A percentile compares a stretch with the other conserved stretches of the same genome.
Conservation (phyloP, 53 echinoderm and acorn worm genomes). For the Holothuria scabra region DNA sequence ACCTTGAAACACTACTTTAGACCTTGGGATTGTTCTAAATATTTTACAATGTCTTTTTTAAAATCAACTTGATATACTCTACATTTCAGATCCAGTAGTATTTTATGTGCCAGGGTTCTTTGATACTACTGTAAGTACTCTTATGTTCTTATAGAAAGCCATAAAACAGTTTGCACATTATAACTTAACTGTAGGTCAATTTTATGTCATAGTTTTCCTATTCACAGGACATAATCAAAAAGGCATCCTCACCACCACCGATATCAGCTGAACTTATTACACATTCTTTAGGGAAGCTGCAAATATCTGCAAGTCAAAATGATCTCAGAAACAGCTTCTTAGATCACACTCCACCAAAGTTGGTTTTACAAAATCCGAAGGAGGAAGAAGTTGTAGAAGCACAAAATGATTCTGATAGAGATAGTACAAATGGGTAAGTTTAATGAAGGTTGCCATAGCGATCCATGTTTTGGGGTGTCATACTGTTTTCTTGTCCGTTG, state of each 20-base stretch:
- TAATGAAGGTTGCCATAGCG: no score
- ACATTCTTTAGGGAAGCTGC: slow-evolving; percentile 8
- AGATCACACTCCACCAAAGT: slow-evolving; percentile 1
- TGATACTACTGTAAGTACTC: not conserved
- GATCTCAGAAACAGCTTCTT: slow-evolving; percentile 14
- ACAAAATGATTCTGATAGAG: no score
- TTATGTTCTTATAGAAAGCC: not conserved
- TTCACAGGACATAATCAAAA: slow-evolving; percentile 55
- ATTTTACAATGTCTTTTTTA: no score
- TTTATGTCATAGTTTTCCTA: not conserved
- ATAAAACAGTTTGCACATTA: not conserved
- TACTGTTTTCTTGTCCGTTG: no score
- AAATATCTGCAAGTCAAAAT: not conserved
- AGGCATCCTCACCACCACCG: slow-evolving; percentile 61
- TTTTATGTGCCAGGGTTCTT: not conserved
- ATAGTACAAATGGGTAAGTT: no score
- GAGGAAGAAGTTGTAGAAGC: no score
- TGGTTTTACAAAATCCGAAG: no score
- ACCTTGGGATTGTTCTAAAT: no score
- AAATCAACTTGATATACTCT: not conserved
- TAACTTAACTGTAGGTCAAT: not conserved
- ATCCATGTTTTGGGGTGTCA: no score
- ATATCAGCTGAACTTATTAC: slow-evolving; percentile 30
- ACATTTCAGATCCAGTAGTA: not conserved
- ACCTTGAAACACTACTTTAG: no score